These are phyloP conservation scores for Clytia hemisphaerica DNA, from an alignment of 30 jellyfish, hydroid and myxozoan species.

Conservation along the genomic window DNA sequence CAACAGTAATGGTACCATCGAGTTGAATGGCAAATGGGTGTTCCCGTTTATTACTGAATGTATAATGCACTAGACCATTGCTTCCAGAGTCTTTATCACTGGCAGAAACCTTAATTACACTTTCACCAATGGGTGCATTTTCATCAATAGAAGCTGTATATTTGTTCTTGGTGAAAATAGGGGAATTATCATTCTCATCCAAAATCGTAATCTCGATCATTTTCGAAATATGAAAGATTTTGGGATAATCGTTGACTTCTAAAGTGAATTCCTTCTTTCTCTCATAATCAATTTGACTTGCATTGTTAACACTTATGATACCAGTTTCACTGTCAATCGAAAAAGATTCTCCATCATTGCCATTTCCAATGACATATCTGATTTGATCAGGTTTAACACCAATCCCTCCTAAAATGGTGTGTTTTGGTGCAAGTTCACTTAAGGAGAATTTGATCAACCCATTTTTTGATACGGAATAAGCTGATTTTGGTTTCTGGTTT, in stretches of 20 bases:
- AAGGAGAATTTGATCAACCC: not conserved
- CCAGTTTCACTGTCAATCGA: constrained; percentile 8
- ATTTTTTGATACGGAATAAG: not conserved
- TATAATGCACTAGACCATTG: constrained; percentile 28
- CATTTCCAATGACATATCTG: not conserved
- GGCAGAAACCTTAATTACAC: constrained; percentile 25
- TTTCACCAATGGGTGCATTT: constrained; percentile 19
- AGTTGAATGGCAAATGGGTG: constrained; percentile 18
- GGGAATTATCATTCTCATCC: constrained; percentile 81
- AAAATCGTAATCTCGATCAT: constrained; percentile 48
- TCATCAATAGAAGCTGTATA: constrained; percentile 3
- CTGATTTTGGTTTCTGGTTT: not conserved
- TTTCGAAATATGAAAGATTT: no score
- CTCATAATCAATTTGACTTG: constrained; percentile 18
- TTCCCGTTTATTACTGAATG: not conserved
- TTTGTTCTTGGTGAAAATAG: constrained; percentile 37
- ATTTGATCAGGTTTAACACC: not conserved
- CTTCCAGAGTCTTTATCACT: constrained; percentile 28
- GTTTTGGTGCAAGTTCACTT: constrained; percentile 26
- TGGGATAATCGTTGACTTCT: no score
- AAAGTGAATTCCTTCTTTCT: no score
- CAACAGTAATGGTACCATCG: constrained; percentile 2
- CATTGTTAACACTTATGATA: constrained; percentile 3
- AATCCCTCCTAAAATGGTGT: constrained; percentile 18
- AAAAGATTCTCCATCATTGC: constrained; percentile 9